Evolutionary conservation across 1,140 invertebrate genomes (phyloP).

Genomic region (Eubasilissa regina): DNA sequence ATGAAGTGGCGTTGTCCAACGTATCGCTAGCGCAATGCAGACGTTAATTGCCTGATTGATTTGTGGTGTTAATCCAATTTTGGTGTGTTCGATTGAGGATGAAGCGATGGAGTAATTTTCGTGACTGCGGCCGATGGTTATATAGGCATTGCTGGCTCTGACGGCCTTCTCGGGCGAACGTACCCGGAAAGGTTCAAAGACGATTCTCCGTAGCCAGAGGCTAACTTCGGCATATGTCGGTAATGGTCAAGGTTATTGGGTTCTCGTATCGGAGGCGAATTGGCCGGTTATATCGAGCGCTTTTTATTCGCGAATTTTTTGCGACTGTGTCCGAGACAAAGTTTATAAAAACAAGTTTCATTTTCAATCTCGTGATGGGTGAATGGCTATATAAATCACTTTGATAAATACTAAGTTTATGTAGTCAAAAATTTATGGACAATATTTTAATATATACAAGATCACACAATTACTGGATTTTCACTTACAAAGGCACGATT

Average conservation of each 20-base stretch:
- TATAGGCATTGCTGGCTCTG: constrained; percentile 44
- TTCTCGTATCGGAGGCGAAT: constrained; percentile 11
- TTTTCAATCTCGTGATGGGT: constrained; percentile 5
- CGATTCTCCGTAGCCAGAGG: constrained; percentile 34
- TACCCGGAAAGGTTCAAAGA: constrained; percentile 55
- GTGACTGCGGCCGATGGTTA: constrained; percentile 50
- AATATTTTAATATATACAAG: too few species aligned
- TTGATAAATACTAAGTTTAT: too few species aligned
- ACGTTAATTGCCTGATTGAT: constrained; percentile 8
- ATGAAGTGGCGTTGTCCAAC: constrained; percentile 6
- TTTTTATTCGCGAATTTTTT: constrained; percentile 12
- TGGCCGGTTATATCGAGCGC: constrained; percentile 26
- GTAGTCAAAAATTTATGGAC: too few species aligned
- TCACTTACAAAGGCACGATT: too few species aligned
- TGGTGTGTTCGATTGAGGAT: constrained; percentile 38
- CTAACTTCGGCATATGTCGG: constrained; percentile 27
- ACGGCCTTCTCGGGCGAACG: constrained; percentile 52
- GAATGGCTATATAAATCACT: too few species aligned
- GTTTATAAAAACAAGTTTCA: neutral
- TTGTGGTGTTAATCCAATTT: constrained; percentile 33
- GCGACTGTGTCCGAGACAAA: neutral
- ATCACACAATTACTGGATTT: too few species aligned
- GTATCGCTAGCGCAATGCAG: constrained; percentile 4
- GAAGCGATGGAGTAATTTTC: constrained; percentile 54
- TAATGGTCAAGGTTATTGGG: constrained; percentile 40